These are phyloP conservation scores for Hormiphora californensis DNA, from an alignment of 37 sponge, comb jelly and placozoan genomes.

Conservation along the genomic window DNA sequence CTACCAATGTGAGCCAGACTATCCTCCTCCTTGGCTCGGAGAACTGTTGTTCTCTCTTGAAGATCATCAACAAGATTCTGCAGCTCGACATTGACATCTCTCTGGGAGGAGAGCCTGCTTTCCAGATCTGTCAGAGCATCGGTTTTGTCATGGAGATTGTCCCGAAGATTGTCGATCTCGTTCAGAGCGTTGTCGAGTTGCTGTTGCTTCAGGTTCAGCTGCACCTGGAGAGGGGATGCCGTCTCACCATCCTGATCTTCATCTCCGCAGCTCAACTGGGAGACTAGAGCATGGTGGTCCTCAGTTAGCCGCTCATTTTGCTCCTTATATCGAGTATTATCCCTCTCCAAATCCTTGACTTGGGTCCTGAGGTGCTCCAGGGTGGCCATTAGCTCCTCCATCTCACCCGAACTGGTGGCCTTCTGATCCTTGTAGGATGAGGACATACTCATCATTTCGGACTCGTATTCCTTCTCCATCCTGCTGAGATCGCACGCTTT, in stretches of 20 bases:
- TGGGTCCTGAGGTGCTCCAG: not conserved
- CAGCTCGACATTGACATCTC: constrained; percentile 23
- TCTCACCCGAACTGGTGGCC: not conserved
- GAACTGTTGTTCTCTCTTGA: not conserved
- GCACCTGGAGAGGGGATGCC: not conserved
- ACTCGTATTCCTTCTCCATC: constrained; percentile 42
- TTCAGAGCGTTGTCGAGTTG: not conserved
- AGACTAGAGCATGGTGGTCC: not conserved
- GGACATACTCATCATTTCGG: constrained; percentile 41
- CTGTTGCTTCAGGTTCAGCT: constrained; percentile 33
- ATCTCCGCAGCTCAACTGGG: not conserved
- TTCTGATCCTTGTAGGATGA: constrained; percentile 34
- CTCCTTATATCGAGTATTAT: not conserved
- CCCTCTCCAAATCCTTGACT: not conserved
- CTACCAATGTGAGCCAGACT: not conserved
- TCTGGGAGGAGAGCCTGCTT: not conserved
- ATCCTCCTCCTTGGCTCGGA: not conserved
- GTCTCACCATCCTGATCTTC: not conserved
- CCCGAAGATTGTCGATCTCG: not conserved
- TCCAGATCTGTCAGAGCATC: not conserved
- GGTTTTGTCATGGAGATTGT: not conserved
- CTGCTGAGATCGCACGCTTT: not conserved
- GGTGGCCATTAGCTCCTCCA: not conserved
- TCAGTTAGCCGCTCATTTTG: not conserved
- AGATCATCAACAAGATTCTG: constrained; percentile 29